phyloP scores from a whole-genome alignment of 2,113 vertebrate species.

The Cyprinodon variegatus region DNA sequence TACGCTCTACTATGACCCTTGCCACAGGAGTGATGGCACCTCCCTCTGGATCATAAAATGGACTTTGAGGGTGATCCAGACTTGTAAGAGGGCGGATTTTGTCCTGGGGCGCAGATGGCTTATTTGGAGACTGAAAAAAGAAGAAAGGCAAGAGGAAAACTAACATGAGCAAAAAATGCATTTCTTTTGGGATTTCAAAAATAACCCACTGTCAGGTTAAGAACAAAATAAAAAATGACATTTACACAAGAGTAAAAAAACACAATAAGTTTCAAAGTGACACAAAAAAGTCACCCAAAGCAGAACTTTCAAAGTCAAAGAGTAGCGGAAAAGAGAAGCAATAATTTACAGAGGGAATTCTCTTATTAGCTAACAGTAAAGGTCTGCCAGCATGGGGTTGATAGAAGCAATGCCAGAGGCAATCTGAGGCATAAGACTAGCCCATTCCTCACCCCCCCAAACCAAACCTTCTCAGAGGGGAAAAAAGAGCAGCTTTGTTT shows the following conservation, averaged over 20 bases:
- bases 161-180: neutral
- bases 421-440: conserved; percentile 57
- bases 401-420: conserved; percentile 66
- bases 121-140: conserved; percentile 90
- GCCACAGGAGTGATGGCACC: conserved; percentile 94
- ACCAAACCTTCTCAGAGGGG: conserved; percentile 45
- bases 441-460: conserved; percentile 53
- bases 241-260: conserved; percentile 19
- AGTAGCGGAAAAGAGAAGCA: conserved; percentile 33
- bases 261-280: conserved; percentile 50
- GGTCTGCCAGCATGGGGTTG: conserved; percentile 69
- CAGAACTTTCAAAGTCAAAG: conserved; percentile 43
- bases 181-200: conserved; percentile 29
- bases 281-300: conserved; percentile 41
- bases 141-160: conserved; percentile 1
- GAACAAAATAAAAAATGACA: conserved; percentile 21
- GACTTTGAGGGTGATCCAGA: conserved; percentile 95
- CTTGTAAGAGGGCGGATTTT: conserved; percentile 97
- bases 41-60: conserved; percentile 98
- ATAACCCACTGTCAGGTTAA: conserved; percentile 21
- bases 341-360: conserved; percentile 45
- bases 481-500: conserved; percentile 17
- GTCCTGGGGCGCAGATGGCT: conserved; percentile 87
- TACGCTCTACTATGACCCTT: conserved; percentile 93
- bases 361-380: conserved; percentile 69